phyloP scores from a whole-genome alignment of 2,113 vertebrate species.

The Tychaedon coryphoeus region DNA sequence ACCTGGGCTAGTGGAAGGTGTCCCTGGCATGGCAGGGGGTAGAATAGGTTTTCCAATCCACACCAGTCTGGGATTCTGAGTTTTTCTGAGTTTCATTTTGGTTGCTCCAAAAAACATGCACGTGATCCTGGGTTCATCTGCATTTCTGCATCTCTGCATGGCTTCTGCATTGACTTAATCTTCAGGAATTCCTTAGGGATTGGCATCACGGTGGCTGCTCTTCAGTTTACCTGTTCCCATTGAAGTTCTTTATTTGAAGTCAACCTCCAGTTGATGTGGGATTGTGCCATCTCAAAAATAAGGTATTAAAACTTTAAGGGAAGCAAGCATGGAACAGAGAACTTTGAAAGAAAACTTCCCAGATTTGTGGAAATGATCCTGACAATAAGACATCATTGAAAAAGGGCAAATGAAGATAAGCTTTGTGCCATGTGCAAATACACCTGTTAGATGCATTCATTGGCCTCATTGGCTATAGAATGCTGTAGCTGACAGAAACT shows the following conservation, averaged over 20 bases:
- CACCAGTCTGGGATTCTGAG: not conserved
- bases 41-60: not conserved
- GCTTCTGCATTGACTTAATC: not conserved
- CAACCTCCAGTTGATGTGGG: not conserved
- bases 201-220: not conserved
- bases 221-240: not conserved
- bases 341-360: not conserved
- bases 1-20: not conserved
- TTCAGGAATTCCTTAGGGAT: not conserved
- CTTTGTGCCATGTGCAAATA: not conserved
- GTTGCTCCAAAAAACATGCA: not conserved
- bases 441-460: not conserved
- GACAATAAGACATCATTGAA: not conserved
- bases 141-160: not conserved
- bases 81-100: not conserved
- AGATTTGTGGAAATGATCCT: not conserved
- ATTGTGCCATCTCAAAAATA: not conserved
- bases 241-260: not conserved
- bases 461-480: not conserved
- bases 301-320: not conserved
- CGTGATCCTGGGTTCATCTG: rapidly evolving
- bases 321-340: not conserved
- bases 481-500: not conserved
- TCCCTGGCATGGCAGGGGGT: rapidly evolving
- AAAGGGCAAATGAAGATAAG: not conserved